Conservation (phyloP, 2,888 invertebrate genomes). For the Melolontha melolontha region DNA sequence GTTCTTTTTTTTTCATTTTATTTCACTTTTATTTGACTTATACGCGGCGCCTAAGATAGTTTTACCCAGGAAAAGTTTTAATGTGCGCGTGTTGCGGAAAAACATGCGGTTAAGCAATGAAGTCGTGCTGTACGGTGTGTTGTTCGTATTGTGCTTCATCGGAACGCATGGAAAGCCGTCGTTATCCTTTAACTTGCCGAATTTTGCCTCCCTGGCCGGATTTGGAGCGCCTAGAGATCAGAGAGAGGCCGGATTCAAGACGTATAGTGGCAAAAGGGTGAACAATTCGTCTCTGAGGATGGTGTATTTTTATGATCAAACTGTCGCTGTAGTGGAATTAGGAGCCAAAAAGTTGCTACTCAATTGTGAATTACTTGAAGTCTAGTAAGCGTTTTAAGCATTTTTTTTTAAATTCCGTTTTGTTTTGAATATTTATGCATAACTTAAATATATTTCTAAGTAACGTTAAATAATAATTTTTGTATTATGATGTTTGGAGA, state of each 20-base stretch:
- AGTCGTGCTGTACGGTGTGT: conserved; percentile 32
- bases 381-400: conserved; percentile 76
- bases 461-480: too few relatives aligned
- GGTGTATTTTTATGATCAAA: conserved; percentile 85
- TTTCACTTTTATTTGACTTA: conserved; percentile 12
- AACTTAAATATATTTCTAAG: too few relatives aligned
- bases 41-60: conserved; percentile 21
- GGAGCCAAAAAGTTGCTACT: conserved; percentile 77
- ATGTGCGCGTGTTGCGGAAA: conserved; percentile 15
- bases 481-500: too few relatives aligned
- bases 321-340: conserved; percentile 85
- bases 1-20: conserved; percentile 14
- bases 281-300: conserved; percentile 76
- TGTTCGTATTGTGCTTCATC: conserved; percentile 47
- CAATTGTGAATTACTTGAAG: conserved; percentile 87
- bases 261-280: conserved; percentile 75
- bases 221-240: conserved; percentile 47
- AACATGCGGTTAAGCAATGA: conserved; percentile 37
- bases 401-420: not conserved
- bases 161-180: conserved; percentile 59
- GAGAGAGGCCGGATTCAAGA: conserved; percentile 66
- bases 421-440: too few relatives aligned
- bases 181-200: conserved; percentile 57
- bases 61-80: conserved; percentile 1
- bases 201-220: conserved; percentile 53